These are phyloP conservation scores for Itoplectis maculator DNA, from an alignment of 2,888 invertebrate genomes.

Conservation along the genomic window DNA sequence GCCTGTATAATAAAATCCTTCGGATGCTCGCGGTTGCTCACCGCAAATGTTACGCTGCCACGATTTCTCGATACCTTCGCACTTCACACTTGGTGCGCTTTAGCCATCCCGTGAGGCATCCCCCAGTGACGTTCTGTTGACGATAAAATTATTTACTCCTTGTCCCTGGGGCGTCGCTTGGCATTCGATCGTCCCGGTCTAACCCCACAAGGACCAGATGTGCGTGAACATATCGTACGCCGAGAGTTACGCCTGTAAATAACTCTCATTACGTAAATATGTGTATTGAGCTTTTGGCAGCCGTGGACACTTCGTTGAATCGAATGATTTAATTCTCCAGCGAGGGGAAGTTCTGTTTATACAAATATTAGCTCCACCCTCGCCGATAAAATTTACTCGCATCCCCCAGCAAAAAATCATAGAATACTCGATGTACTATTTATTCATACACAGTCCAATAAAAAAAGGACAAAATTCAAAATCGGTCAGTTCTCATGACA, in stretches of 20 bases:
- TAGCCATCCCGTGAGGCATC: constrained; percentile 4
- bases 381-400: background rate
- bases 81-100: constrained; percentile 19
- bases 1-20: background rate
- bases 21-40: constrained; percentile 20
- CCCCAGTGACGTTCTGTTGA: constrained; percentile 45
- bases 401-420: background rate
- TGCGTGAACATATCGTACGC: constrained; percentile 37
- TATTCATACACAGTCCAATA: background rate
- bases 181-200: constrained; percentile 33
- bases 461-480: background rate
- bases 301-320: background rate
- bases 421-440: background rate
- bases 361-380: background rate
- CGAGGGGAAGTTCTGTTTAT: background rate
- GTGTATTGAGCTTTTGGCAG: background rate
- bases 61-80: constrained; percentile 40
- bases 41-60: constrained; percentile 12
- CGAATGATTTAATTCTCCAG: background rate
- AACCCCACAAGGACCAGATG: constrained; percentile 52
- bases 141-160: constrained; percentile 62
- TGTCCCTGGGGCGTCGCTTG: constrained; percentile 44
- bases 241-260: constrained; percentile 55
- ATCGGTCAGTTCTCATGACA: constrained; percentile 17
- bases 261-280: constrained; percentile 48